Evolutionary conservation across 1,140 invertebrate genomes (phyloP).

Genomic region (Tribolium castaneum): DNA sequence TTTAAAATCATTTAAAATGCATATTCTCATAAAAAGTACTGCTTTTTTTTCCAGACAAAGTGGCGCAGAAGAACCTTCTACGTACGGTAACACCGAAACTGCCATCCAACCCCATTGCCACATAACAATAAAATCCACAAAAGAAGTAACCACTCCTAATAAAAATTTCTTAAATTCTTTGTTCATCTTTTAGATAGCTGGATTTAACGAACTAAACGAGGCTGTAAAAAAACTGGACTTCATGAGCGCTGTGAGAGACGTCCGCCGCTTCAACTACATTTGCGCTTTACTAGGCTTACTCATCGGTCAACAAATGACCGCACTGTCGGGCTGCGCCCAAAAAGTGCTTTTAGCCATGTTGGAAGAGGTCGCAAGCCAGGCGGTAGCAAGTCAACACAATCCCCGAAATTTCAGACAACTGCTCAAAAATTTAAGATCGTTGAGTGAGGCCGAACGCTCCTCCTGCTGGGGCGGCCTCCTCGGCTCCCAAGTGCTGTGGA

Average conservation of each 20-base stretch:
- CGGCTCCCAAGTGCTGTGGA: constrained; percentile 89
- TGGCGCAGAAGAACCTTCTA: constrained; percentile 48
- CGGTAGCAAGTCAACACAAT: constrained; percentile 87
- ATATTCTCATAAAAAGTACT: not conserved
- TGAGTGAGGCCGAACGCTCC: constrained; percentile 68
- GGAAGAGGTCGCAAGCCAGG: constrained; percentile 87
- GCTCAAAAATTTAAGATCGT: constrained; percentile 78
- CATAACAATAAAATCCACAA: constrained; percentile 90
- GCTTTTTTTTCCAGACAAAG: constrained; percentile 34
- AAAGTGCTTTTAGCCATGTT: constrained; percentile 93
- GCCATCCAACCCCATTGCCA: constrained; percentile 88
- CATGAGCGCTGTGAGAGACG: constrained; percentile 92
- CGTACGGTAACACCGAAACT: constrained; percentile 62
- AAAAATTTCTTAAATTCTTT: not conserved
- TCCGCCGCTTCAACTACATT: constrained; percentile 95
- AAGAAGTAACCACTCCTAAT: constrained; percentile 75
- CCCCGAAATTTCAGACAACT: constrained; percentile 83
- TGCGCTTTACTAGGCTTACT: constrained; percentile 91
- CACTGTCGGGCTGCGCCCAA: constrained; percentile 92
- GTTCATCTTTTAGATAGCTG: constrained; percentile 79
- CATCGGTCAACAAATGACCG: constrained; percentile 83
- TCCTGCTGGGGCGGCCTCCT: constrained; percentile 88
- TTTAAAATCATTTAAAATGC: not conserved
- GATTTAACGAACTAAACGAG: constrained; percentile 94
- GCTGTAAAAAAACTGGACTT: constrained; percentile 95